Base-by-base conservation (phyloP, 2,113 vertebrate species). In the Symphodus melops region DNA sequence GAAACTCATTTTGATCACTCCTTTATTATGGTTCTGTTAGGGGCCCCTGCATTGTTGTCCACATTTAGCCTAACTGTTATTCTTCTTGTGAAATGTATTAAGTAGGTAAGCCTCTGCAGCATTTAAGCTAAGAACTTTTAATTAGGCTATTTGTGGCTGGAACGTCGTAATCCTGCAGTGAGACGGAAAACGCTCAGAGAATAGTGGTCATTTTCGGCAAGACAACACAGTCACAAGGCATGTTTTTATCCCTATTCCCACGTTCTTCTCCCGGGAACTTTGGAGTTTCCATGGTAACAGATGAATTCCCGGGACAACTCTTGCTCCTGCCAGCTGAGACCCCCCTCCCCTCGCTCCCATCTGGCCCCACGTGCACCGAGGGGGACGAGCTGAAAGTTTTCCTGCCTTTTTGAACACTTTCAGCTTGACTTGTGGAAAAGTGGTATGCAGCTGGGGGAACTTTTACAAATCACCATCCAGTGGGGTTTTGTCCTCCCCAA, bases 201-300 rank as follows among this genome's bases (percentile, higher is more conserved):
- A 69, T 60, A 33, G 69, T 70, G 71, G 63, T 79, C 20, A 75
- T 76, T 79, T 77, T 84, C 77, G 25, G 72, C 83, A 89, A 58
- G 72, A 66, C 62, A 79, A 75, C 79, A 84, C 60, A 77, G 55
- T 76, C 81, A 54, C n/a, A 37, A 51, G 52, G 33, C 75, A 74
- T 89, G 89, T 86, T 88, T 89, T 48, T 88, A 86, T 89, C 73
- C 72, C 51, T 33, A 86, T 91, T 90, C 90, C 89, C 89, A 91
- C 86, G 88, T 91, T 90, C 85, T 88, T 87, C 84, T 90, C 83
- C 76, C 52, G 82, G 85, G 90, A 89, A 89, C 80, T 76, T 80
- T 82, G 49, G 66, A 36, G 92, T 93, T 91, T 17, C 88, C 91
- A 93, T 92, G 90, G 92, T 86, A 90, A 92, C 91, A 62, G 89